Percentiles rank a stretch among this genome's conserved stretches.
Evolutionary conservation across 2,797 vertebrate genomes (phyloP).

Genomic region (Linurgus olivaceus): DNA sequence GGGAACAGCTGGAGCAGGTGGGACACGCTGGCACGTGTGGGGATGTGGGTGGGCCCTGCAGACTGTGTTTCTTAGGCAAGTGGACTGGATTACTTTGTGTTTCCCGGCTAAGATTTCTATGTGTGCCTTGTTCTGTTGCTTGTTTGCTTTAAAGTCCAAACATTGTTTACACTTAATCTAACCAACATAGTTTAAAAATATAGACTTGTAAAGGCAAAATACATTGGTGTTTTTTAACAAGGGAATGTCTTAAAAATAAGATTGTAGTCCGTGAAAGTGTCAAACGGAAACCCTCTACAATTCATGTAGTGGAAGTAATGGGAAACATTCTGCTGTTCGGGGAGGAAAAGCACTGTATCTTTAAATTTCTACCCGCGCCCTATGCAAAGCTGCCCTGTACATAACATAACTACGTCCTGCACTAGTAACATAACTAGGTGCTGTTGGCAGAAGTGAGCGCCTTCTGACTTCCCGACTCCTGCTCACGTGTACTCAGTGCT

Average conservation of each 20-base stretch:
- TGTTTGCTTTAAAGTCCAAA: not conserved
- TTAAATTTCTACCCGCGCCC: not conserved
- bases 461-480: not conserved
- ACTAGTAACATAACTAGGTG: rapidly evolving
- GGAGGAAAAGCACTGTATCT: not conserved
- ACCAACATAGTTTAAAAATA: not conserved
- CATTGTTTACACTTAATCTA: not conserved
- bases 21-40: rapidly evolving
- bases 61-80: not conserved
- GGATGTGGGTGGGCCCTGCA: no score
- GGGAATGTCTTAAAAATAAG: not conserved
- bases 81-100: not conserved
- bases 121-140: not conserved
- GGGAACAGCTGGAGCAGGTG: not conserved
- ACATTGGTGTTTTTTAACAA: not conserved
- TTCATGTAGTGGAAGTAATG: not conserved
- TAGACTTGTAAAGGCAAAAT: not conserved
- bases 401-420: no score
- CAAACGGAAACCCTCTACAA: not conserved
- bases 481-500: not conserved
- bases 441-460: not conserved
- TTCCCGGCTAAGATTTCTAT: rapidly evolving
- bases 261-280: not conserved
- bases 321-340: not conserved
- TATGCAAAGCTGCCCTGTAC: not conserved